A percentile compares a stretch with the other conserved stretches of the same genome.
These are phyloP conservation scores for Lynx canadensis DNA, from an alignment of 2,113 vertebrate species.

Conservation along the genomic window DNA sequence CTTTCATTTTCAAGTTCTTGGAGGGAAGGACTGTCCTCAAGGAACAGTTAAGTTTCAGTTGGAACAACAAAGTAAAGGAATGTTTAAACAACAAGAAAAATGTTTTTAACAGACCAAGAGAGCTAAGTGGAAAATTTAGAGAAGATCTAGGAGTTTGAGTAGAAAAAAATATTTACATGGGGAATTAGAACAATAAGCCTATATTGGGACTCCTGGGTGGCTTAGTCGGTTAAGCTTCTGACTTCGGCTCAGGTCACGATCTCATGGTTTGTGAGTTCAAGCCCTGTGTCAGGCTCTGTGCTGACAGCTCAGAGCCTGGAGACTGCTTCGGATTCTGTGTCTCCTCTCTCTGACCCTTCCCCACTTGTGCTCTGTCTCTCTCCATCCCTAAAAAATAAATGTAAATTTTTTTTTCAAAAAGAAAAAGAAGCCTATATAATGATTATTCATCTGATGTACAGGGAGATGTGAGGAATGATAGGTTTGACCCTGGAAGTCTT, in stretches of 20 bases:
- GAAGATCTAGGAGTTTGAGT: not conserved
- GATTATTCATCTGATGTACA: not conserved
- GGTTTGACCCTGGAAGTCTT: not conserved
- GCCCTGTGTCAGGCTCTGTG: too few relatives aligned
- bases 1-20: not conserved
- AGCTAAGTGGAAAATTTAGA: not conserved
- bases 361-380: too few relatives aligned
- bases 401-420: too few relatives aligned
- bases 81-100: not conserved
- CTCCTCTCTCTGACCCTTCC: too few relatives aligned
- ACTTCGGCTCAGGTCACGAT: too few relatives aligned
- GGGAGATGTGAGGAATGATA: not conserved
- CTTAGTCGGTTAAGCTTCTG: too few relatives aligned
- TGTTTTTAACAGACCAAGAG: not conserved
- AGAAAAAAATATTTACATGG: not conserved
- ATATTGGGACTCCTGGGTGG: too few relatives aligned
- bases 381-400: too few relatives aligned
- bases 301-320: too few relatives aligned
- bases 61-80: not conserved
- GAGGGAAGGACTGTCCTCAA: not conserved
- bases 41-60: not conserved
- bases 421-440: not conserved
- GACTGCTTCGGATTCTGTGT: too few relatives aligned
- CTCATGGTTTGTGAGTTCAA: too few relatives aligned
- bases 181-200: not conserved